A percentile compares a stretch with the other conserved stretches of the same genome.
phyloP scores from a whole-genome alignment of 1,140 invertebrate genomes.

The Platyscapa corneri region DNA sequence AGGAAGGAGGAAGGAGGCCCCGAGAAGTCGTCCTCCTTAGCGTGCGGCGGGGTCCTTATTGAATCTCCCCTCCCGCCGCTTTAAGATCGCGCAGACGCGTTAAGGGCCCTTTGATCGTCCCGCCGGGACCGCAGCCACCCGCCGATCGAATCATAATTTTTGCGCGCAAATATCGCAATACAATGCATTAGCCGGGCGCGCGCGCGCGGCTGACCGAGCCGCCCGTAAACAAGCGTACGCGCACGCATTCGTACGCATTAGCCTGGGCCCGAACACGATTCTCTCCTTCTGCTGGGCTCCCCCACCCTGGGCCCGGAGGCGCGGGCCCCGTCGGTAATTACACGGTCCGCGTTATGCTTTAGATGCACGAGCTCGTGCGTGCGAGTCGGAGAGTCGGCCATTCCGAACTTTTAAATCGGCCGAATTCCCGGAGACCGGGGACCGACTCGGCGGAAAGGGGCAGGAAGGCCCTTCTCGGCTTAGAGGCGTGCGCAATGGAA shows the following conservation, averaged over 20 bases:
- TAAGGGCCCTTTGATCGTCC: conserved; percentile 35
- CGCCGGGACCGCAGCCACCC: neutral
- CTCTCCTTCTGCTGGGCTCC: conserved; percentile 53
- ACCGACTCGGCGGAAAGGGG: neutral
- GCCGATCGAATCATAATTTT: conserved; percentile 48
- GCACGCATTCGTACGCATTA: neutral
- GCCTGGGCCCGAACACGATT: neutral
- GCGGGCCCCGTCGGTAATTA: conserved; percentile 58
- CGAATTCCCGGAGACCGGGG: neutral
- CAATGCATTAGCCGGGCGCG: neutral
- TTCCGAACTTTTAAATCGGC: conserved; percentile 8
- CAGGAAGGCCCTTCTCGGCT: too few relatives aligned
- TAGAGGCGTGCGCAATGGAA: too few relatives aligned
- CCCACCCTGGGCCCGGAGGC: neutral
- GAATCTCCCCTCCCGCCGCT: neutral
- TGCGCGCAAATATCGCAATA: conserved; percentile 39
- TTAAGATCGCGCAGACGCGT: conserved; percentile 2
- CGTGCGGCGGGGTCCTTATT: conserved; percentile 17
- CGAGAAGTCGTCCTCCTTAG: conserved; percentile 15
- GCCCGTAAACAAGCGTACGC: neutral
- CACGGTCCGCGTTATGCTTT: conserved; percentile 57
- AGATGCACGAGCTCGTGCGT: conserved; percentile 9
- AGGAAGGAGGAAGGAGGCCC: neutral
- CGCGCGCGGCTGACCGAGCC: too few relatives aligned
- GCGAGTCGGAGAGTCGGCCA: neutral